Base-by-base conservation (phyloP, 1,140 invertebrate species). In the Phymorhynchus buccinoides region DNA sequence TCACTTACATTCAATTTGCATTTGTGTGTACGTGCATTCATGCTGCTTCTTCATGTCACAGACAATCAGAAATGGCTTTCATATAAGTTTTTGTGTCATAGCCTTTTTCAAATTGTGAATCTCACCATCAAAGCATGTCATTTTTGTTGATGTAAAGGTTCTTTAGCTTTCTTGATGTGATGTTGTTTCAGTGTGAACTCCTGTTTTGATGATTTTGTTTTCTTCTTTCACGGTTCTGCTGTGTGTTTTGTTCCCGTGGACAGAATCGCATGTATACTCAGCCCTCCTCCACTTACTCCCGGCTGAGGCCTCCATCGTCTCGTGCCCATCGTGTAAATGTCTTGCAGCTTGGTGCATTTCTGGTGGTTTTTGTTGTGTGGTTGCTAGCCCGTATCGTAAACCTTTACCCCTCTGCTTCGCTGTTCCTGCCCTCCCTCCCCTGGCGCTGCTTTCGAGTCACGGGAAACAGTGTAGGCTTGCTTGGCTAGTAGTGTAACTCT, bases 231-330 rank as follows among this genome's bases (percentile, higher is more conserved):
- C n/a, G 22, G n/a, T 62, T 48, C 22, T 27, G 39, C 12, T 77
- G 39, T 39, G 56, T 48, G 18, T 32, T 68, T 2, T 79, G 27
- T 37, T 35, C 30, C 77, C 41, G 44, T 44, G 41, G n/a, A 84
- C 56, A 78, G 37, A 44, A n/a, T 30, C 84, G 62, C 73, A 85
- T 80, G 75, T 71, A 85, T n/a, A 80, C 62, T 41, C 75, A 85
- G 77, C 73, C 75, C 27, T 71, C 84, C 27, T 80, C 62, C 35
- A 79, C 81, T 62, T 83, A 83, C 48, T 83, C 81, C 41, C 56
- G 81, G 73, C 66, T 83, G 62, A 62, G 81, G 66, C 81, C 81
- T 44, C 81, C 81, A 42, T 41, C 81, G 3, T 39, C 81, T 66
- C 44, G 39, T 71, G 62, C 44, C 30, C 81, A 71, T 83, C 81